These are phyloP conservation scores for Zaprionus ornatus DNA, from an alignment of 1,140 invertebrate genomes.

Conservation along the genomic window DNA sequence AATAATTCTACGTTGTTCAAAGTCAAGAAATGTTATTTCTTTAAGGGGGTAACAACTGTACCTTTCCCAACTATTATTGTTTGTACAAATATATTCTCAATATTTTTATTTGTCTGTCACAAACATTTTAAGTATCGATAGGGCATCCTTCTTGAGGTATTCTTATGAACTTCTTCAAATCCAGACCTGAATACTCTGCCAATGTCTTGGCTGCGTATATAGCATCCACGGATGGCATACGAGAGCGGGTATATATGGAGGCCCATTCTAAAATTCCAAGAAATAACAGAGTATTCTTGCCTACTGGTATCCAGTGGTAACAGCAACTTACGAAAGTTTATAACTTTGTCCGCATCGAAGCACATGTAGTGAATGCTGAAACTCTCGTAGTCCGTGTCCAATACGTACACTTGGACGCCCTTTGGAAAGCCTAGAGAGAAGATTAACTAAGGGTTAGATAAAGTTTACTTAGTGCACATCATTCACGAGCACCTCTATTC, in stretches of 20 bases:
- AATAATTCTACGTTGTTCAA: too few relatives aligned
- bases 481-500: slow-evolving; percentile 18
- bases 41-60: too few relatives aligned
- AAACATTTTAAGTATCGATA: neutral
- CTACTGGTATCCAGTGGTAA: neutral
- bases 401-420: slow-evolving; percentile 33
- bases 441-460: neutral
- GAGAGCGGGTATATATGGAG: slow-evolving; percentile 19
- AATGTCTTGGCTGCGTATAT: neutral
- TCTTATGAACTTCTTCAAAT: neutral
- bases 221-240: neutral
- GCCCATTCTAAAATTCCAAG: slow-evolving; percentile 37
- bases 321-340: slow-evolving; percentile 42
- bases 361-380: slow-evolving; percentile 50
- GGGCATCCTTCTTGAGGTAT: slow-evolving; percentile 37
- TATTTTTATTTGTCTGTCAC: neutral
- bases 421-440: slow-evolving; percentile 16
- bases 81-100: neutral
- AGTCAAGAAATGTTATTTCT: too few relatives aligned
- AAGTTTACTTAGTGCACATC: neutral
- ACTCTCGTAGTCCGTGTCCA: slow-evolving; percentile 52
- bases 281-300: neutral
- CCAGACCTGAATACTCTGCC: slow-evolving; percentile 5
- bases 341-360: slow-evolving; percentile 7
- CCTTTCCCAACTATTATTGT: too few relatives aligned